Percentiles rank a stretch among this genome's conserved stretches.
Conservation (phyloP, 1,140 invertebrate genomes). For the Bombus cullumanus region DNA sequence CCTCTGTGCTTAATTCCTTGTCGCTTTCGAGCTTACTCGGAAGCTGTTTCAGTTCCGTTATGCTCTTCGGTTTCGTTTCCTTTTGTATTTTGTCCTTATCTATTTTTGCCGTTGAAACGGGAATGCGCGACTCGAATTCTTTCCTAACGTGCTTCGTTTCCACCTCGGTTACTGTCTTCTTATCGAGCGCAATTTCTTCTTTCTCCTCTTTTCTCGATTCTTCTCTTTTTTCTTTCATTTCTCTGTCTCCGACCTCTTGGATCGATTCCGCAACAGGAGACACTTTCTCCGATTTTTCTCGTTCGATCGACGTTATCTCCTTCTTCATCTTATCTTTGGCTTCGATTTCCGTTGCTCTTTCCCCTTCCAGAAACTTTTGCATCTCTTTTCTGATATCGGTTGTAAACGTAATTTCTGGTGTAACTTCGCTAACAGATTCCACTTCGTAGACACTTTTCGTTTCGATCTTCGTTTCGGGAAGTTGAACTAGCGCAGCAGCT, state of each 20-base stretch:
- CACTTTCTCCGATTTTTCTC: not conserved
- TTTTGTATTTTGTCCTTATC: constrained; percentile 72
- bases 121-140: constrained; percentile 75
- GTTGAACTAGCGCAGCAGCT: not conserved
- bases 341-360: not conserved
- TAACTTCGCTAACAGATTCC: not conserved
- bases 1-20: not conserved
- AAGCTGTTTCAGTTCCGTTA: not conserved
- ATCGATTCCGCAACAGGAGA: not conserved
- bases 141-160: constrained; percentile 61
- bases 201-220: no score
- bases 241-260: not conserved
- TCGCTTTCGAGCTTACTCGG: constrained; percentile 10
- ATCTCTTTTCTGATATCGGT: constrained; percentile 23
- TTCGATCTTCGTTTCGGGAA: constrained; percentile 31
- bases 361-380: constrained; percentile 22
- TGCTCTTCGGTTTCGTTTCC: constrained; percentile 47
- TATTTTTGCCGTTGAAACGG: constrained; percentile 69
- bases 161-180: not conserved
- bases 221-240: not conserved
- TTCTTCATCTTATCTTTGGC: fast-evolving
- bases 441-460: not conserved
- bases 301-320: not conserved
- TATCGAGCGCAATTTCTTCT: not conserved
- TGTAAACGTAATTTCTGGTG: not conserved